phyloP scores from a whole-genome alignment of 2,113 vertebrate genomes.

The Rhizomys pruinosus region DNA sequence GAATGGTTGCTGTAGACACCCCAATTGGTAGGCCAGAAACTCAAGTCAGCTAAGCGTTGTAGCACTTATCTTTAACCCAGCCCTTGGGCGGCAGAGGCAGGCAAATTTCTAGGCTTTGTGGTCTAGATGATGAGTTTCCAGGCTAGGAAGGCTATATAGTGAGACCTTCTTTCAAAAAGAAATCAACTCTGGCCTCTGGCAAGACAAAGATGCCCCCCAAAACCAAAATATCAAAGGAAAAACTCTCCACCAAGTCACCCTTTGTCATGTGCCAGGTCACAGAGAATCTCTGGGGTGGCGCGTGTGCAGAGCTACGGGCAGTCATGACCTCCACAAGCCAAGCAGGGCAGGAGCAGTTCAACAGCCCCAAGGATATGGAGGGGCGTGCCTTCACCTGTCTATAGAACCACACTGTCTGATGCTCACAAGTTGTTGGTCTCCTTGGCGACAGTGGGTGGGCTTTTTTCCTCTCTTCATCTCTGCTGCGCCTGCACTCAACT shows the following conservation, averaged over 20 bases:
- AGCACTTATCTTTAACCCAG: too few species aligned
- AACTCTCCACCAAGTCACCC: too few species aligned
- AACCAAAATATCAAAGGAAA: too few species aligned
- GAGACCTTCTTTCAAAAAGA: too few species aligned
- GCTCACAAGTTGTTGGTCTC: fast-evolving
- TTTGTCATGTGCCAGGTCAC: neutral
- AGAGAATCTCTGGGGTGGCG: fast-evolving
- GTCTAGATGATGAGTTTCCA: too few species aligned
- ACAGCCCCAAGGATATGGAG: neutral
- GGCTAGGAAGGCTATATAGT: too few species aligned
- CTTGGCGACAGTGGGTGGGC: neutral
- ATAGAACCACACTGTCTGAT: neutral
- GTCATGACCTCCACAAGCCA: neutral
- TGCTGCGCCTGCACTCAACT: fast-evolving
- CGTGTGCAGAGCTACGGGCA: neutral
- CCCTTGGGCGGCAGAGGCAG: too few species aligned
- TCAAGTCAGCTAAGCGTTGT: neutral
- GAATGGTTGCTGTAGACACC: too few species aligned
- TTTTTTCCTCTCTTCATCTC: neutral
- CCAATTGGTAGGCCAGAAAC: neutral
- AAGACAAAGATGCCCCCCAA: too few species aligned
- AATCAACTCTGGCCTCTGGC: too few species aligned
- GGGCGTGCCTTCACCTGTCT: fast-evolving
- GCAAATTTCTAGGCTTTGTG: too few species aligned
- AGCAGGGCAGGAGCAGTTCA: neutral